Evolutionary conservation across 2,888 invertebrate genomes (phyloP), one percentile per base, ranked within the genome.

Genomic region (Cephonodes hylas): DNA sequence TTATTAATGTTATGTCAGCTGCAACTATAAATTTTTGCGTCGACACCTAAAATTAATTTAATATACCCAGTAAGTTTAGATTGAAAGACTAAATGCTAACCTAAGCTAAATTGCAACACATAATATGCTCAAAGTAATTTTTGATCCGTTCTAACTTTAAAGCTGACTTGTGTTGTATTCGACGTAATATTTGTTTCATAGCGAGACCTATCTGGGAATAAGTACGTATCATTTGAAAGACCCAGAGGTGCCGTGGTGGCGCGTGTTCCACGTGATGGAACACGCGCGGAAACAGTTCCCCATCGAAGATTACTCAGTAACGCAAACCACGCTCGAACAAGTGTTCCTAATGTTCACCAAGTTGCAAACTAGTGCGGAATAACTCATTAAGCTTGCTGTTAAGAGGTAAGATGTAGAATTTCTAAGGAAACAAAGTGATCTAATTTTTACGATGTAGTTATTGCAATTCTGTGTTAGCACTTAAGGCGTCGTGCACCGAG

Each of bases 321-420:
- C 95, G 45, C 96, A 97, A 84, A 96, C 96, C 0, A 95, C 96
- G 1, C 89, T 97, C 53, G 97, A 97, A 80, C 96, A 97, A 86
- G 95, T 97, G 61, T 95, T 96, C 78, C 84, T 96, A 25, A 89
- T 93, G 62, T 95, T 95, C 75, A 95, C 95, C 4, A 80, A 85
- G 62, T 61, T 79, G 60, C 84, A 86, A 46, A 7, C 38, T 23
- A 38, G 42, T 58, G 57, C 57, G 6, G 22, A 42, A n/a, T 56
- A 38, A 34, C 42, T 13, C 13, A 34, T 22, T 22, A 1, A 22
- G 22, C 13, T 5, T 7, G 25, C 25, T 46, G 23, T 10, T 6
- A 48, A 48, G 15, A 53, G 27, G 53, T 31, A 25, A 31, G 15
- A 3, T 13, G 3, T 18, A 31, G 10, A 10, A 8, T 38, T 13